Evolutionary conservation across 2,113 vertebrate species (phyloP), one percentile per base, ranked within the genome.

Genomic region (Poecile atricapillus): DNA sequence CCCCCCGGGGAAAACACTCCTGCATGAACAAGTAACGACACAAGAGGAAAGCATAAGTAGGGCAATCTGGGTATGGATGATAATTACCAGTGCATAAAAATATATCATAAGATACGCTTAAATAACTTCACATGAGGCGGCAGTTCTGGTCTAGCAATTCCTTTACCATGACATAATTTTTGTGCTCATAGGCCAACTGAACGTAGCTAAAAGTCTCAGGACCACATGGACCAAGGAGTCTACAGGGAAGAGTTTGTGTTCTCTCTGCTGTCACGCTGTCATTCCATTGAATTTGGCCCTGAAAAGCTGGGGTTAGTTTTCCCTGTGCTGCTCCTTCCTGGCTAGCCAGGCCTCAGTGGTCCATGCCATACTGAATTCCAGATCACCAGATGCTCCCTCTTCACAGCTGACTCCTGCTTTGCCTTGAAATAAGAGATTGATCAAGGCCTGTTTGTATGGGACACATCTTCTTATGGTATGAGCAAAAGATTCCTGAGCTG

Each of bases 131-230:
- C 46, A 82, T 67, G 93, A 93, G 82, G 39, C 4, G 2, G 81
- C 63, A 93, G 70, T 93, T 94, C 89, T 96, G 84, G 28, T 58
- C 89, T 55, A 65, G 77, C 53, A 87, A 89, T 91, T 91, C 89
- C 86, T 94, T 92, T 49, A 27, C 43, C 60, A 67, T 87, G 59
- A 84, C 37, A 83, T 46, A n/a, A 91, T 76, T 90, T 86, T 46
- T 87, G 35, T 50, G 43, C 46, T 91, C 50, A 30, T 23, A 43
- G 46, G 59, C 59, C 65, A 95, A 33, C 12, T 21, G 52, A 62
- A 70, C 64, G 50, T 11, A 82, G 41, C 47, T 52, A 70, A 91
- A 68, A 67, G 13, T 49, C 86, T 74, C 22, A 59, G 47, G n/a
- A 59, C 18, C 35, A 52, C 69, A 9, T 17, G 21, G 43, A 80